Conservation (phyloP, 2,888 invertebrate genomes). For the Abrostola tripartita region DNA sequence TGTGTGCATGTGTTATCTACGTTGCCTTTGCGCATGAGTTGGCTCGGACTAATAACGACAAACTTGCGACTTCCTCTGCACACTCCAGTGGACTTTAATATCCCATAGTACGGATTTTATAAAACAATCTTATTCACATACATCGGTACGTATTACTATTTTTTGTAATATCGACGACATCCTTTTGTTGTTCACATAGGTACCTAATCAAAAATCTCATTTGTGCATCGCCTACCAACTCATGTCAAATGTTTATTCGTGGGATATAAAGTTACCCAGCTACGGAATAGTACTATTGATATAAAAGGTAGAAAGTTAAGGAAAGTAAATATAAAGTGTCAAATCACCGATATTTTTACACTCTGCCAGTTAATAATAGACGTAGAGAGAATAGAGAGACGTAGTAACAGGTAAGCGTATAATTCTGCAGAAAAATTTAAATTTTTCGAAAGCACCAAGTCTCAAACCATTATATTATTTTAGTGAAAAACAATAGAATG, state of each 20-base stretch:
- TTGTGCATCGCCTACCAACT: neutral
- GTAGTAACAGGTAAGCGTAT: too few relatives aligned
- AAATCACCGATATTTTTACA: too few relatives aligned
- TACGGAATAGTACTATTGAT: neutral
- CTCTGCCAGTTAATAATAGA: too few relatives aligned
- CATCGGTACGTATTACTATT: slow-evolving; percentile 9
- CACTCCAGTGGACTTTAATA: slow-evolving; percentile 64
- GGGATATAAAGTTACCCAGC: neutral
- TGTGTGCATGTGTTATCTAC: slow-evolving; percentile 43
- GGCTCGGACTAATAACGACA: slow-evolving; percentile 66
- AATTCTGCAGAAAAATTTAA: too few relatives aligned
- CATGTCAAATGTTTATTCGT: neutral
- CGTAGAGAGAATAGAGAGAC: too few relatives aligned
- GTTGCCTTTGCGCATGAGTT: slow-evolving; percentile 62
- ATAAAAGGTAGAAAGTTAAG: neutral
- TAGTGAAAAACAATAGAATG: too few relatives aligned
- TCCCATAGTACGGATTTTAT: slow-evolving; percentile 53
- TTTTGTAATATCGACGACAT: neutral
- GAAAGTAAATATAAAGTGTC: too few relatives aligned
- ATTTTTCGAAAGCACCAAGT: too few relatives aligned
- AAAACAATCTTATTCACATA: slow-evolving; percentile 47
- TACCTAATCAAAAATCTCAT: slow-evolving; percentile 2
- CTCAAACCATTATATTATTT: too few relatives aligned
- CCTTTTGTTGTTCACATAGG: neutral
- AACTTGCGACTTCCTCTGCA: slow-evolving; percentile 75